Evolutionary conservation across 1,140 invertebrate genomes (phyloP), one percentile per base, ranked within the genome.

Genomic region (Temnothorax nylanderi): DNA sequence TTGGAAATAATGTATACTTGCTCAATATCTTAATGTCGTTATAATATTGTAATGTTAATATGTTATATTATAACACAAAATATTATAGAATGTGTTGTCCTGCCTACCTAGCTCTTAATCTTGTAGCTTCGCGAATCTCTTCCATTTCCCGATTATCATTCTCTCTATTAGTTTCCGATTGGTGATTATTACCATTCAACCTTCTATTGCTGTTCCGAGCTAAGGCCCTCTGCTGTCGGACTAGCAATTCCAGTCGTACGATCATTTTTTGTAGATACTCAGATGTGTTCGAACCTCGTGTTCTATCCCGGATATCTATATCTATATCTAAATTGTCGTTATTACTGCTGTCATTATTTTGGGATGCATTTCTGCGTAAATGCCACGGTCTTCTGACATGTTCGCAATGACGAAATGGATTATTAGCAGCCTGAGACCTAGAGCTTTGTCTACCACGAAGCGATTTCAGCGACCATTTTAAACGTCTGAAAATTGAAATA

Each of bases 221-320:
- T 13, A 91, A 74, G 37, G 69, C 90, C 58, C 92, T 91, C 49
- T 93, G 94, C 21, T 94, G 92, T n/a, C 86, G 75, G 10, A 94
- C 91, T 41, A 94, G 72, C 21, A 85, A 76, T 49, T 93, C 90
- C n/a, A 95, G 80, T 51, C 92, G 90, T 37, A 92, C 62, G 49
- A 94, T 94, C 93, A 84, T 84, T 10, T 84, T 84, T 75, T 93
- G 90, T 16, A 92, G 56, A 82, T 87, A 93, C 60, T 91, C 90
- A 58, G 89, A 87, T 10, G 87, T 91, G 26, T 76, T 86, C 77
- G 76, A 89, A 13, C 82, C 60, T 37, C 47, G 77, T 37, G 60
- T 86, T 64, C 87, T 80, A 54, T 91, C 85, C 3, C 65, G 76
- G 1, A 18, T 44, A 62, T 78, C 64, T 41, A 54, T 26, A 54